Conservation (phyloP, 1,140 invertebrate genomes). For the Danaus melanippus region DNA sequence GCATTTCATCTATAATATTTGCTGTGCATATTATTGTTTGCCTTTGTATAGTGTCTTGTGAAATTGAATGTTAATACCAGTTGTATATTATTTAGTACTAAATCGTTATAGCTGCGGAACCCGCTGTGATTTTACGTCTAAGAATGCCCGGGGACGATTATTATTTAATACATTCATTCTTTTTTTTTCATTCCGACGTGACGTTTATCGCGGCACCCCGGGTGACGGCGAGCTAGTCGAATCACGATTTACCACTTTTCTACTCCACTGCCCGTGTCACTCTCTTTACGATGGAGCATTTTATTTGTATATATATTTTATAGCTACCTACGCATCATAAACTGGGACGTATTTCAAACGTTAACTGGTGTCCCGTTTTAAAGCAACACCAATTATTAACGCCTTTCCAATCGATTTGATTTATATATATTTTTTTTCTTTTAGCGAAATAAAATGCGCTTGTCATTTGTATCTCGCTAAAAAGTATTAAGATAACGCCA, state of each 20-base stretch:
- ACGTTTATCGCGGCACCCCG: constrained; percentile 61
- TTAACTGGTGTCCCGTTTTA: constrained; percentile 1
- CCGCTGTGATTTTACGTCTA: constrained; percentile 6
- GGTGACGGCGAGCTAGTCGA: constrained; percentile 50
- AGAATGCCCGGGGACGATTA: constrained; percentile 19
- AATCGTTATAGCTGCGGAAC: constrained; percentile 1
- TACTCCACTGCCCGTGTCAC: constrained; percentile 55
- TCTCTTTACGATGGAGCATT: constrained; percentile 59
- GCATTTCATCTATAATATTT: too few species aligned
- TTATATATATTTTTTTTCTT: not conserved
- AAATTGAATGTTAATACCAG: too few species aligned
- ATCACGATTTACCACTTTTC: constrained; percentile 58
- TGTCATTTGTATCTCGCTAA: constrained; percentile 3
- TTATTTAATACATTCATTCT: constrained; percentile 46
- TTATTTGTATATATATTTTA: constrained; percentile 59
- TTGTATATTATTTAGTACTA: too few species aligned
- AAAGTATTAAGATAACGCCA: constrained; percentile 26
- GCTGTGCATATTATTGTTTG: too few species aligned
- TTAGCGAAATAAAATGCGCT: too few species aligned
- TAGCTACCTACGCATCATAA: constrained; percentile 50
- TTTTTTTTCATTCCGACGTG: constrained; percentile 63
- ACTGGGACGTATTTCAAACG: constrained; percentile 7
- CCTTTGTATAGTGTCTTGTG: too few species aligned
- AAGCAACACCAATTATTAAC: not conserved
- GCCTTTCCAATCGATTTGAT: too few species aligned